Percentiles rank a stretch among this genome's conserved stretches.
Conservation (phyloP, 1,140 invertebrate species). For the Wasmannia auropunctata region DNA sequence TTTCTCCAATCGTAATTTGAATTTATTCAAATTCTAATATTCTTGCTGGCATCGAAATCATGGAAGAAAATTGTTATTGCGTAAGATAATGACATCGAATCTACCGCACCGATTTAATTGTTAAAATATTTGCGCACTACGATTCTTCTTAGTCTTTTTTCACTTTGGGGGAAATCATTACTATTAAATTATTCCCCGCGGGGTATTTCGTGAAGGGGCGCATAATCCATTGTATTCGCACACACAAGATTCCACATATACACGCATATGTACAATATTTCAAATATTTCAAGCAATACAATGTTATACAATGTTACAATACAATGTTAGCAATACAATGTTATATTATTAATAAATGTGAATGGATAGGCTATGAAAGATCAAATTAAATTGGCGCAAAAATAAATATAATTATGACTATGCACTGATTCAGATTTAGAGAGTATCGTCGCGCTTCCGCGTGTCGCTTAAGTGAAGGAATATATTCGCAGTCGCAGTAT, state of each 20-base stretch:
- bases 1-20: neutral
- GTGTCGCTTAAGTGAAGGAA: neutral
- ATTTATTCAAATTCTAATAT: neutral
- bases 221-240: neutral
- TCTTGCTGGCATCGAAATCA: neutral
- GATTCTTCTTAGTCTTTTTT: neutral
- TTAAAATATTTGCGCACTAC: neutral
- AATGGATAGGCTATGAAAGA: no score
- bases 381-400: no score
- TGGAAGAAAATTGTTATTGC: neutral
- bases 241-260: conserved; percentile 27
- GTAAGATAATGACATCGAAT: neutral
- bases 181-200: neutral
- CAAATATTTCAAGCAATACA: no score
- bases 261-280: no score
- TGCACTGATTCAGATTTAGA: no score
- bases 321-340: no score
- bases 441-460: neutral
- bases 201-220: neutral
- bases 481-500: neutral
- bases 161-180: neutral
- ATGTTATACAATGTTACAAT: no score
- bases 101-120: neutral
- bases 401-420: no score
- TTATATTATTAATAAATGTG: no score